Base-by-base conservation (phyloP, 1,140 invertebrate genomes). In the Copidosoma floridanum region DNA sequence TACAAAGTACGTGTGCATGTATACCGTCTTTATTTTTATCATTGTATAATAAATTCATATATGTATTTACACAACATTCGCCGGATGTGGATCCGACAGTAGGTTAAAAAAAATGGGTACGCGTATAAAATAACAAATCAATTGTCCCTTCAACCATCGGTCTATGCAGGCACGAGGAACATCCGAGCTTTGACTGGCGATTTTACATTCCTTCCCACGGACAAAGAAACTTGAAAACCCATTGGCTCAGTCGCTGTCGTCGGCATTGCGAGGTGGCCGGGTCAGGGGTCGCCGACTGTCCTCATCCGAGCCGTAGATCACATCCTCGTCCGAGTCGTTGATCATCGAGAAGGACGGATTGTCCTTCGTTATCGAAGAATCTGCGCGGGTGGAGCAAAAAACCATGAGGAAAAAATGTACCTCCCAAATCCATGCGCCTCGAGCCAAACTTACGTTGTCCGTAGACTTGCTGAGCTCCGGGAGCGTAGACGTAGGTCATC, bases 301-400 rank as follows among this genome's bases (percentile, higher is more conserved):
- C 69, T 94, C 92, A 64, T 95, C 93, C 24, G 92, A 97, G 64
- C 93, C 95, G 74, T 97, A 98, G 65, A 97, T 91, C 7, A 97
- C 93, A 67, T 98, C 96, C 82, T 98, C 95, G 75, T 98, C 96
- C 0, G 95, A 97, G 74, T 98, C 95, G 77, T 98, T 97, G 56
- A 99, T 91, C 95, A 98, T 98, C 11, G 95, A 97, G 78, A 98
- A 93, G 7, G 94, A 90, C 44, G 95, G 95, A 82, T 98, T 98
- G 81, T 98, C 95, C 81, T 97, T 97, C 24, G 95, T 94, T 67
- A 95, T 92, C 8, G 92, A 82, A 27, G 87, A 87, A 79, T 97
- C 95, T 94, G 78, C 18, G 18, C 10, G 24, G 18, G 12, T 46
- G 20, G 40, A 6, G 40, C 12, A 41, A 8, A 41, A 41, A 41